phyloP scores from a whole-genome alignment of 35 echinoderm and acorn worm genomes.

The Ptychodera flava region DNA sequence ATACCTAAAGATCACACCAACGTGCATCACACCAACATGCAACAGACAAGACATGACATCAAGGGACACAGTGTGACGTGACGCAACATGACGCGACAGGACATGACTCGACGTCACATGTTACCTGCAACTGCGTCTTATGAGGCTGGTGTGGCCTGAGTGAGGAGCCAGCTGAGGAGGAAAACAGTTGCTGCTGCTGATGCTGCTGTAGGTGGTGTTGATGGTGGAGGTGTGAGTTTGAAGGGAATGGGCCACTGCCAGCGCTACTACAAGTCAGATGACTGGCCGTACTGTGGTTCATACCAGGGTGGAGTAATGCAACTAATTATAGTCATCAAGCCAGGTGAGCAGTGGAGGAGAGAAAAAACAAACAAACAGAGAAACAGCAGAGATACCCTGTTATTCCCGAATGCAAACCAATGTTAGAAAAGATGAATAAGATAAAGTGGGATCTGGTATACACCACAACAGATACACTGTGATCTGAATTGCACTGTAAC shows the following conservation, averaged over 20 bases:
- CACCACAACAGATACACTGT: no score
- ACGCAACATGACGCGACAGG: no score
- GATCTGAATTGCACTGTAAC: no score
- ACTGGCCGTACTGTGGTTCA: neutral
- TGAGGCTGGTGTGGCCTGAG: neutral
- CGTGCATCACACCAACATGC: no score
- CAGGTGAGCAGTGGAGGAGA: neutral
- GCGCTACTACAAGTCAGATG: neutral
- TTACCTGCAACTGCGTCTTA: neutral
- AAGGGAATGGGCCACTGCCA: neutral
- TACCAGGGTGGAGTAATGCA: neutral
- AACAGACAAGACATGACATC: no score
- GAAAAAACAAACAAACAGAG: no score
- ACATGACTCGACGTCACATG: no score
- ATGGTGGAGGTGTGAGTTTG: neutral
- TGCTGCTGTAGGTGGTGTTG: neutral
- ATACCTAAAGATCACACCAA: no score
- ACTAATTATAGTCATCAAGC: neutral
- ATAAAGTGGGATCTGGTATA: no score
- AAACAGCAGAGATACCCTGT: neutral
- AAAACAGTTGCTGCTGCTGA: neutral
- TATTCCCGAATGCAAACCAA: no score
- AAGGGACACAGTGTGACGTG: no score
- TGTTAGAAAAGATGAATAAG: no score
- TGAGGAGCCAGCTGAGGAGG: neutral